phyloP scores from a whole-genome alignment of 2,797 vertebrate genomes.

The Hydrolagus colliei region DNA sequence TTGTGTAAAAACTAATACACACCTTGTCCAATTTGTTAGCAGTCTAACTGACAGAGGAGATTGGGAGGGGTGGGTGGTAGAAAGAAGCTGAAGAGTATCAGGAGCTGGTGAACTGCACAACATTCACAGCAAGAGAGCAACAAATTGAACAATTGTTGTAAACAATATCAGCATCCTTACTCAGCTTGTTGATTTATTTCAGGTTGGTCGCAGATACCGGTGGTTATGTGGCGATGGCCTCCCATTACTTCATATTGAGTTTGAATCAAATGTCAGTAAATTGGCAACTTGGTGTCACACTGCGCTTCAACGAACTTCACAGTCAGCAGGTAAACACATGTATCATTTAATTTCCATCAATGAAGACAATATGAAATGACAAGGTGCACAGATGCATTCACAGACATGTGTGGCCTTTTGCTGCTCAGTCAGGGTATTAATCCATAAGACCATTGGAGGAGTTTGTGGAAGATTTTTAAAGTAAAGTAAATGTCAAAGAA shows the following conservation, averaged over 20 bases:
- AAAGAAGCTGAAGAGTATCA: not conserved
- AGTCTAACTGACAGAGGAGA: not conserved
- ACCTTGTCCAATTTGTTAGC: not conserved
- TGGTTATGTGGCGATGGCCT: not conserved
- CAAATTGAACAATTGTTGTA: too few species aligned
- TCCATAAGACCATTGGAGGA: too few species aligned
- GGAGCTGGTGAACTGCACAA: not conserved
- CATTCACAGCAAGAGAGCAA: not conserved
- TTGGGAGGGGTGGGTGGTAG: not conserved
- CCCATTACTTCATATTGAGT: not conserved
- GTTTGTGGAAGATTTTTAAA: too few species aligned
- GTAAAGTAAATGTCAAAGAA: too few species aligned
- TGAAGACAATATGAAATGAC: too few species aligned
- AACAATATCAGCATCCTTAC: not conserved
- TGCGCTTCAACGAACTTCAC: not conserved
- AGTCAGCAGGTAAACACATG: not conserved
- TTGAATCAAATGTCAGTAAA: not conserved
- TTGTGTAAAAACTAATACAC: not conserved
- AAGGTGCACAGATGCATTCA: too few species aligned
- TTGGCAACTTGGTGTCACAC: too few species aligned
- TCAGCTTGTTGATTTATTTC: not conserved
- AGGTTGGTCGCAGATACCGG: not conserved
- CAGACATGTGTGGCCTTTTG: too few species aligned
- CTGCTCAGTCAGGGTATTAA: too few species aligned
- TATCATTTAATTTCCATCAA: not conserved